These are phyloP conservation scores for Meriones psammophilus DNA, from an alignment of 2,797 vertebrate species.

Conservation along the genomic window DNA sequence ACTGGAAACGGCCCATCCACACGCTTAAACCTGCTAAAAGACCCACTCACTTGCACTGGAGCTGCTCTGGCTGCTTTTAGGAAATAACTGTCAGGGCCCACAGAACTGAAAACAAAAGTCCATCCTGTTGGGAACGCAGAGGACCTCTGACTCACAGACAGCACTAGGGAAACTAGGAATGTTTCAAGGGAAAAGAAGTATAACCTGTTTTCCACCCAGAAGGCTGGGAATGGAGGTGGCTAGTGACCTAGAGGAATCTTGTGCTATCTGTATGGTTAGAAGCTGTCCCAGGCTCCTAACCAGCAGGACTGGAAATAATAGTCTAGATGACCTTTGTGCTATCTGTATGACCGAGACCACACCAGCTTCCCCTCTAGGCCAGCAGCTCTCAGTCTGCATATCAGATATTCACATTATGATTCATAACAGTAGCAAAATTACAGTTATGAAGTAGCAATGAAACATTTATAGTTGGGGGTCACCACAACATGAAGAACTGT, in stretches of 20 bases:
- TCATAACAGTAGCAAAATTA: not conserved
- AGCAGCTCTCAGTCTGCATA: not conserved
- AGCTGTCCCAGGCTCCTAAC: no score
- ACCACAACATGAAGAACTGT: not conserved
- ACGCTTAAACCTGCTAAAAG: not conserved
- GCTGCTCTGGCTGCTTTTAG: not conserved
- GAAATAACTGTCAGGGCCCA: not conserved
- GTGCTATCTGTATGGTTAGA: no score
- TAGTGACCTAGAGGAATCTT: not conserved
- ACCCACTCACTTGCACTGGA: not conserved
- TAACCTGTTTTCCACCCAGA: not conserved
- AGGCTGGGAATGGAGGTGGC: not conserved
- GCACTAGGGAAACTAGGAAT: not conserved
- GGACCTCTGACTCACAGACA: not conserved
- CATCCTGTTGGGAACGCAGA: not conserved
- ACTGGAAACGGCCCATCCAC: not conserved
- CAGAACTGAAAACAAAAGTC: not conserved
- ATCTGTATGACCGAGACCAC: not conserved
- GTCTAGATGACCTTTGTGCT: not conserved
- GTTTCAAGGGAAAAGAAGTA: not conserved
- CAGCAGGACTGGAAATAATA: no score
- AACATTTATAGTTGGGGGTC: not conserved
- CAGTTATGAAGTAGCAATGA: not conserved
- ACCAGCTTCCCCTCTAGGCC: not conserved
- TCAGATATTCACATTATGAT: not conserved